Base-by-base conservation (phyloP, 2,113 vertebrate genomes). In the Brachirus orientalis region DNA sequence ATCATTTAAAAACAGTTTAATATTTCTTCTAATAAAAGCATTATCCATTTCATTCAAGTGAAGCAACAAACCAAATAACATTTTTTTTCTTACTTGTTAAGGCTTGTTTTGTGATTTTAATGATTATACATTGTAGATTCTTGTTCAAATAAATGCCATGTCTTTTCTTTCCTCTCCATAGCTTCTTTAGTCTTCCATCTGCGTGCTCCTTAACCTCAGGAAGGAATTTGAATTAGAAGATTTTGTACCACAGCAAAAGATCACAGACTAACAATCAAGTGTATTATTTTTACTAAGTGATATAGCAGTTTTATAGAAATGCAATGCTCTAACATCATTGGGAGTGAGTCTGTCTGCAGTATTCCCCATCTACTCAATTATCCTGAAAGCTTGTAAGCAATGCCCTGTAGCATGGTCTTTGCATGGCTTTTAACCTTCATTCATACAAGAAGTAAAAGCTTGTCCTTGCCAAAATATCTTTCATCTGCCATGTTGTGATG, bases 181-280 rank as follows among this genome's bases (percentile, higher is more conserved):
- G 94, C 94, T 95, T 94, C 86, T 95, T 95, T 94, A 95, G 94
- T 94, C 94, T 95, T 66, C 95, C 94, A 72, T 94, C 89, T 84
- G 91, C 93, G 47, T 94, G 91, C 91, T 94, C 94, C 92, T 88
- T 95, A 92, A 93, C 93, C 72, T 85, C 94, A 90, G 93, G 93
- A 94, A 94, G 94, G 91, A 86, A 93, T 89, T 89, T 94, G 91
- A 95, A 95, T 94, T 95, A 95, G 95, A 94, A 92, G 94, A 95
- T 84, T 90, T 92, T 79, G 86, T 92, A 84, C 86, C 53, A 50
- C 87, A 10, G 50, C 81, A 68, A 73, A 83, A 56, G 72, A 62
- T 85, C 44, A 75, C 70, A 71, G 69, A 88, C 79, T 86, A 88
- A 86, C 81, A 59, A 69, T 67, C 37, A 43, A 84, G 62, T 64